Base-by-base conservation (phyloP, 2,113 vertebrate species). In the Megaceryle maxima region DNA sequence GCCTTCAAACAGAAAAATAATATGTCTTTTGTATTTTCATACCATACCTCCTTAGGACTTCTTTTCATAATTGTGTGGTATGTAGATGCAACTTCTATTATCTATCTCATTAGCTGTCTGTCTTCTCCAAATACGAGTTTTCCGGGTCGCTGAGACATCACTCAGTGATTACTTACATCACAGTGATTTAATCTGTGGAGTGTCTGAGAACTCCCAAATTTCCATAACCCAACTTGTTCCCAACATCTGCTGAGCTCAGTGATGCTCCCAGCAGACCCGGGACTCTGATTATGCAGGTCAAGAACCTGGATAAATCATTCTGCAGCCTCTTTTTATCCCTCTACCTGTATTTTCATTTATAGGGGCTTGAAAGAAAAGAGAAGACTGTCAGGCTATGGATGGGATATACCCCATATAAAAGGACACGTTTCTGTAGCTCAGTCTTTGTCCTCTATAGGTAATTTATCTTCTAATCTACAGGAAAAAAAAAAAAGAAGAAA, bases 1-100 rank as follows among this genome's bases (percentile, higher is more conserved):
- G 26, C 16, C 18, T 87, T 95, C 24, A 76, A 69, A 68, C 1
- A 63, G 10, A 53, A 83, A 84, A 86, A 64, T 16, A 19, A 25
- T 35, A 59, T 18, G 21, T 2, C 1, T 43, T 83, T 69, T 92
- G 8, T 55, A 10, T 43, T 87, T 70, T 64, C 9, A 9, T 22
- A 11, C 15, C 1, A 1, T 35, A 43, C 1, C 1, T 67, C 15
- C 9, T 72, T n/a, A 69, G 33, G 10, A 62, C 13, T 73, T 59
- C 1, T 68, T 87, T 68, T 46, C 16, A 35, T 76, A 70, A 16
- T 53, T 84, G 64, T 82, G 7, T 43, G 13, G 10, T 64, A 35
- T 2, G 29, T 13, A 66, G 53, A 33, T 80, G 10, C 2, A 72
- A 41, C 24, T 86, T 83, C 25, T 62, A 6, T n/a, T 48, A 50